These are phyloP conservation scores for Steinernema feltiae DNA, from an alignment of 1,140 invertebrate genomes.

Conservation along the genomic window DNA sequence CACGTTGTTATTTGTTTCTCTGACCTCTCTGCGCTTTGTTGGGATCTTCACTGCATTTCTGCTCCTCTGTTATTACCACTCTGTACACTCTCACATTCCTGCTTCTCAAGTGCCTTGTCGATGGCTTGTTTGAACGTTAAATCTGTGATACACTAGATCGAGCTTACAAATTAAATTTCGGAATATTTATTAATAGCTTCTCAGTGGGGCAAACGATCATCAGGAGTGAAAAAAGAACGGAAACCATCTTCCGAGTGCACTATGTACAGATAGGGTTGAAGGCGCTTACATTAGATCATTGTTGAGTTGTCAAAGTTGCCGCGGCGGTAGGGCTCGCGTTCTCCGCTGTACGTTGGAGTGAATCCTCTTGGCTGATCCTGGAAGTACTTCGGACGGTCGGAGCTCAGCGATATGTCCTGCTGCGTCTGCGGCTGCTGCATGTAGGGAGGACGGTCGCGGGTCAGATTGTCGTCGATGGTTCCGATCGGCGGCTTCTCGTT, in stretches of 20 bases:
- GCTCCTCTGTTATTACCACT: no score
- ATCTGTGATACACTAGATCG: slow-evolving; percentile 8
- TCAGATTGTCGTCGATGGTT: background rate
- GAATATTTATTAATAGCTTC: background rate
- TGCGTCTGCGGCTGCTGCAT: background rate
- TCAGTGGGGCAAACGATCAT: background rate
- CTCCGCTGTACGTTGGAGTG: background rate
- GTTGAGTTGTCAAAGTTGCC: slow-evolving; percentile 7
- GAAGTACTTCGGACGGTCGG: background rate
- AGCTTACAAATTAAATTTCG: background rate
- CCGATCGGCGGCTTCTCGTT: background rate
- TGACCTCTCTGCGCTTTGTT: background rate
- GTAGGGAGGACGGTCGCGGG: slow-evolving; percentile 5
- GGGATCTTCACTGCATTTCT: background rate
- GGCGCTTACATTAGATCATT: background rate
- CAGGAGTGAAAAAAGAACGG: background rate
- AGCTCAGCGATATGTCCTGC: background rate
- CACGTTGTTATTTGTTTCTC: background rate
- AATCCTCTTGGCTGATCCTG: background rate
- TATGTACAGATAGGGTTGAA: background rate
- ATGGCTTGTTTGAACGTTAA: background rate
- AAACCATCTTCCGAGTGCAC: background rate
- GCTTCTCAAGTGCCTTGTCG: background rate
- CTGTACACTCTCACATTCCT: background rate
- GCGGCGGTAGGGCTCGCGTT: background rate